Percentiles rank a stretch among this genome's conserved stretches.
Evolutionary conservation across 2,113 vertebrate species (phyloP).

Genomic region (Callospermophilus lateralis): DNA sequence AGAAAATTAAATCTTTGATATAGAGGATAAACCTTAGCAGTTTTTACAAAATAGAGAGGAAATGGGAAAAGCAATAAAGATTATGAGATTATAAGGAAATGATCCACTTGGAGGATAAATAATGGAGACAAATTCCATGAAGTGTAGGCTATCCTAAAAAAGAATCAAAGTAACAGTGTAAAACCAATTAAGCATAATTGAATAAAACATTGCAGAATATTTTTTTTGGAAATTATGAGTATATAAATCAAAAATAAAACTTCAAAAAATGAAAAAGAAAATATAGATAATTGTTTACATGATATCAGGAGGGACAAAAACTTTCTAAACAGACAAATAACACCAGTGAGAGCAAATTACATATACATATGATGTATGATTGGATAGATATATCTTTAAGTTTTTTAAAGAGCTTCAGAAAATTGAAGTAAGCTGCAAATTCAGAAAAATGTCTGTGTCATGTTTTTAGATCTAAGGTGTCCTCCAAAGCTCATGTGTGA

Average conservation of each 20-base stretch:
- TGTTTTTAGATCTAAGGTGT: no score
- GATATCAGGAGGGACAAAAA: background rate
- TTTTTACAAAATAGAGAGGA: constrained; percentile 57
- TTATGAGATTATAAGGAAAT: constrained; percentile 68
- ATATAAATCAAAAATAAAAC: constrained; percentile 11
- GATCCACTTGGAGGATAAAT: constrained; percentile 46
- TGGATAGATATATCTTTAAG: background rate
- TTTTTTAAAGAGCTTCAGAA: background rate
- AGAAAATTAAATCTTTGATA: constrained; percentile 63
- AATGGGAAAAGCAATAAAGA: constrained; percentile 69
- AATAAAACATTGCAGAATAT: background rate
- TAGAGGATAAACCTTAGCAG: constrained; percentile 26
- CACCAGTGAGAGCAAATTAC: background rate
- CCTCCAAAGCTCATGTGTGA: no score
- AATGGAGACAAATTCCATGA: constrained; percentile 35
- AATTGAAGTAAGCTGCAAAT: constrained; percentile 36
- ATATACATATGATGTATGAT: background rate
- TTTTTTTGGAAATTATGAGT: background rate
- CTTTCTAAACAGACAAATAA: background rate
- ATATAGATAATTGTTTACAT: background rate
- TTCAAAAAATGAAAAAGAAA: background rate
- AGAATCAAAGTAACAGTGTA: constrained; percentile 31
- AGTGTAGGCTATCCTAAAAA: constrained; percentile 15
- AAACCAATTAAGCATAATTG: background rate
- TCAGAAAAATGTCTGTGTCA: background rate